These are phyloP conservation scores for Meliscaeva auricollis DNA, from an alignment of 2,888 invertebrate genomes.

Conservation along the genomic window DNA sequence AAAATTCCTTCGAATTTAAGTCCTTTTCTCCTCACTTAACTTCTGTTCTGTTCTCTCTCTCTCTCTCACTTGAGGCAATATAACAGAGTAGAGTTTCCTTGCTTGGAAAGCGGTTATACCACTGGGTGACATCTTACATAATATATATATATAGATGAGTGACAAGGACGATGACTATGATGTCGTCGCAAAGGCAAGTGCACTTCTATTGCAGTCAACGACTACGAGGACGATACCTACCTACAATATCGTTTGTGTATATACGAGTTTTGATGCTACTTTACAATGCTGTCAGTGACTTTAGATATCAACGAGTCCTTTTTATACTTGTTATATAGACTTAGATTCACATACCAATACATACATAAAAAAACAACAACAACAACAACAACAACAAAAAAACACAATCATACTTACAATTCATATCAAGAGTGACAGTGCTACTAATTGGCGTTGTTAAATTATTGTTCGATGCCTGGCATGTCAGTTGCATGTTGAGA, in stretches of 20 bases:
- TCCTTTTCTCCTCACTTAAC: slow-evolving; percentile 29
- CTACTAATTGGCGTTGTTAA: slow-evolving; percentile 88
- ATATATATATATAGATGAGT: neutral
- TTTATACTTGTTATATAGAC: neutral
- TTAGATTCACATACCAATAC: neutral
- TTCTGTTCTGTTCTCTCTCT: slow-evolving; percentile 4
- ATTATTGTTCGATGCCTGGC: slow-evolving; percentile 89
- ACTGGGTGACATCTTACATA: slow-evolving; percentile 3
- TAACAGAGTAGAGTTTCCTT: neutral
- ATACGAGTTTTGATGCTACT: no score
- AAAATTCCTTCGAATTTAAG: slow-evolving; percentile 28
- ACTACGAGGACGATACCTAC: slow-evolving; percentile 21
- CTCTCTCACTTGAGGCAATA: neutral
- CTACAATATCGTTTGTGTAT: slow-evolving; percentile 14
- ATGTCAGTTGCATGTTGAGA: slow-evolving; percentile 87
- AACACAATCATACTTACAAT: slow-evolving; percentile 85
- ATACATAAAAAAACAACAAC: neutral
- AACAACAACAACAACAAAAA: slow-evolving; percentile 2
- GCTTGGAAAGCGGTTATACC: slow-evolving; percentile 28
- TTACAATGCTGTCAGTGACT: neutral
- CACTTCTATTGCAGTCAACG: slow-evolving; percentile 36
- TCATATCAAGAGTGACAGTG: slow-evolving; percentile 88
- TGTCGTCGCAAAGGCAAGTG: slow-evolving; percentile 20
- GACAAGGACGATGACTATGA: slow-evolving; percentile 12
- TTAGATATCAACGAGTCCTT: slow-evolving; percentile 1